Percentiles rank a stretch among this genome's conserved stretches.
These are phyloP conservation scores for Rhinogobio ventralis DNA, from an alignment of 2,797 vertebrate species.

Conservation along the genomic window DNA sequence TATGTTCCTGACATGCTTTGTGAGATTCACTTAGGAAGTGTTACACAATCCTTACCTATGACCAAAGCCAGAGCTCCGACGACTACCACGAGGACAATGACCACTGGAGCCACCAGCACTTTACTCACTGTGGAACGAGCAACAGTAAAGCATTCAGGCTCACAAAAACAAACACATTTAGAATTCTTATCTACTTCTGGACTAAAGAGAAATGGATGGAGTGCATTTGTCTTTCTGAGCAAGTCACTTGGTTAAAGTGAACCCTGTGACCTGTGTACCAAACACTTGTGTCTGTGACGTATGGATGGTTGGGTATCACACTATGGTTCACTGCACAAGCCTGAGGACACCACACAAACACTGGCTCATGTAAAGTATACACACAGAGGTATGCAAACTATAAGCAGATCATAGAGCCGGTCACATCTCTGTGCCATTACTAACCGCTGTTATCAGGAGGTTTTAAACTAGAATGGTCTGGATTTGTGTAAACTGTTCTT, in stretches of 20 bases:
- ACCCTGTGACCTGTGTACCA: slow-evolving; percentile 20
- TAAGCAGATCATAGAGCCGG: background rate
- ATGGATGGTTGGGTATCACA: slow-evolving; percentile 9
- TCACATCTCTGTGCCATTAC: background rate
- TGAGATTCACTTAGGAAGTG: background rate
- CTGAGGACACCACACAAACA: slow-evolving; percentile 14
- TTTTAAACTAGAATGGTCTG: background rate
- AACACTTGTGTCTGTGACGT: slow-evolving; percentile 24
- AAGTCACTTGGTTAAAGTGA: background rate
- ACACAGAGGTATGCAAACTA: slow-evolving; percentile 30
- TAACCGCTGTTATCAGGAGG: background rate
- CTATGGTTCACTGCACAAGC: slow-evolving; percentile 1
- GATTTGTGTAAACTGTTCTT: slow-evolving; percentile 10
- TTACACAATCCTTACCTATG: slow-evolving; percentile 84
- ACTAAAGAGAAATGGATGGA: slow-evolving; percentile 11
- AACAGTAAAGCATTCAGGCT: slow-evolving; percentile 23
- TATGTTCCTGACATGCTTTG: background rate
- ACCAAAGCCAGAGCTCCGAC: slow-evolving; percentile 92
- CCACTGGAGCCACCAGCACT: slow-evolving; percentile 90
- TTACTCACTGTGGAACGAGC: slow-evolving; percentile 86
- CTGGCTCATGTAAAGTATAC: background rate
- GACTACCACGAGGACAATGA: slow-evolving; percentile 91
- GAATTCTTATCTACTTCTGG: slow-evolving; percentile 2
- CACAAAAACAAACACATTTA: slow-evolving; percentile 29
- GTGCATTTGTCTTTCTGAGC: slow-evolving; percentile 16